Base-by-base conservation (phyloP, 2,888 invertebrate genomes). In the Drosophila melanosoma region DNA sequence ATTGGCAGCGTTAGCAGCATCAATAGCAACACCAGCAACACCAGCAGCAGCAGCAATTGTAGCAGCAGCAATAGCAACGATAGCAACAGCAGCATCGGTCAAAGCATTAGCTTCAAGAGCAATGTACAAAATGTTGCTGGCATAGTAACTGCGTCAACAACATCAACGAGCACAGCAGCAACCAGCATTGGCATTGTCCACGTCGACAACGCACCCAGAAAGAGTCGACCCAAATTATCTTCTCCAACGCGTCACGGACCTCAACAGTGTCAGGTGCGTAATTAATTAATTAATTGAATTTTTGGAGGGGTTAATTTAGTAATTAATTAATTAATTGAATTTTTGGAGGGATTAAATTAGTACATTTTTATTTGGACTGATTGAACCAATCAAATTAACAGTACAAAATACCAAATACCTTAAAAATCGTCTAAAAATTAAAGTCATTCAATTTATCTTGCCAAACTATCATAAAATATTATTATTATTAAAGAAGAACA, bases 181-280 rank as follows among this genome's bases (percentile, higher is more conserved):
- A 66, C 75, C 26, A 76, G 90, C 89, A 91, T 90, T 88, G 90
- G 89, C 81, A 79, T 84, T 61, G 69, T 87, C 49, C 83, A 76
- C 52, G 72, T 87, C 20, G 84, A 84, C 48, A 65, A 45, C 36
- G 87, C 91, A 73, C 90, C 94, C 94, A 76, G 96, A 92, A 95
- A 96, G 92, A 95, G 95, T 79, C 95, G 97, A 79, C 96, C 97
- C 35, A 98, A 98, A 93, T 96, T 97, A 78, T 96, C 97, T 62
- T 98, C 98, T 49, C 98, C 98, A 49, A 98, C 97, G 93, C 94
- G 98, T 74, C 97, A 98, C 93, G 98, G 98, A 71, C 97, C 97
- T 58, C 98, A 98, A 91, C 97, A 97, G 93, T 98, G 98, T 94
- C 97, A 97, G 95, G 98, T 98, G 74, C 56, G 84, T 60, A 64